Percentiles rank a stretch among this genome's conserved stretches.
Evolutionary conservation across 2,888 invertebrate genomes (phyloP).

Genomic region (Drosophila fungiperda): DNA sequence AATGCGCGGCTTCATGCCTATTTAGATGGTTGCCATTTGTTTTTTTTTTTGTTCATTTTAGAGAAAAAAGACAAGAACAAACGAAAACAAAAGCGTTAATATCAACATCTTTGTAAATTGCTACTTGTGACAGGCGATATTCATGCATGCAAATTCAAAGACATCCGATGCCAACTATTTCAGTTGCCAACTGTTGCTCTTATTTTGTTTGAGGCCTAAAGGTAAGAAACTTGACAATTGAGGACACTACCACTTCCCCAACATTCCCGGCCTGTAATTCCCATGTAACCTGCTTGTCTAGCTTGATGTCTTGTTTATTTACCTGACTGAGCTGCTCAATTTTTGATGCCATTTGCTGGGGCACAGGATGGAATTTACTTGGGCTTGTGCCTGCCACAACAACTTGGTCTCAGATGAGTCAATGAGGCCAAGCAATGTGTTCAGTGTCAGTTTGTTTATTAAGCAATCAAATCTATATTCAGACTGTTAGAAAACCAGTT

Average conservation of each 20-base stretch:
- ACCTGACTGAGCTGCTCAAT: constrained; percentile 60
- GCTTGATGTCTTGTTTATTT: constrained; percentile 61
- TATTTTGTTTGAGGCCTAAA: constrained; percentile 34
- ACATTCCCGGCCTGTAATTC: background rate
- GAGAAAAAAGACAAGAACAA: constrained; percentile 23
- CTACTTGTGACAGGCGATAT: constrained; percentile 15
- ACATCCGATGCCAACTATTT: constrained; percentile 51
- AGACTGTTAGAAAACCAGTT: background rate
- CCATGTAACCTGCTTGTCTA: constrained; percentile 11
- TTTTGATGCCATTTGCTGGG: constrained; percentile 59
- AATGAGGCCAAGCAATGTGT: constrained; percentile 16
- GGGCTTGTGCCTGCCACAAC: constrained; percentile 5
- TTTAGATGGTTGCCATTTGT: constrained; percentile 18
- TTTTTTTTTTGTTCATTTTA: background rate
- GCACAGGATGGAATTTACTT: constrained; percentile 26
- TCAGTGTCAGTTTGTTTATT: constrained; percentile 32
- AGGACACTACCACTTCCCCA: constrained; percentile 9
- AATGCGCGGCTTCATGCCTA: constrained; percentile 95
- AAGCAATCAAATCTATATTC: constrained; percentile 24
- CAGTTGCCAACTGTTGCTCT: constrained; percentile 12
- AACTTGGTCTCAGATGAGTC: background rate
- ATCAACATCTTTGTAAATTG: constrained; percentile 50
- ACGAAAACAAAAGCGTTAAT: constrained; percentile 44
- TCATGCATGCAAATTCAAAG: constrained; percentile 61
- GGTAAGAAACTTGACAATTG: constrained; percentile 49